These are phyloP conservation scores for Nudaria mundana DNA, from an alignment of 2,888 invertebrate genomes.

Conservation along the genomic window DNA sequence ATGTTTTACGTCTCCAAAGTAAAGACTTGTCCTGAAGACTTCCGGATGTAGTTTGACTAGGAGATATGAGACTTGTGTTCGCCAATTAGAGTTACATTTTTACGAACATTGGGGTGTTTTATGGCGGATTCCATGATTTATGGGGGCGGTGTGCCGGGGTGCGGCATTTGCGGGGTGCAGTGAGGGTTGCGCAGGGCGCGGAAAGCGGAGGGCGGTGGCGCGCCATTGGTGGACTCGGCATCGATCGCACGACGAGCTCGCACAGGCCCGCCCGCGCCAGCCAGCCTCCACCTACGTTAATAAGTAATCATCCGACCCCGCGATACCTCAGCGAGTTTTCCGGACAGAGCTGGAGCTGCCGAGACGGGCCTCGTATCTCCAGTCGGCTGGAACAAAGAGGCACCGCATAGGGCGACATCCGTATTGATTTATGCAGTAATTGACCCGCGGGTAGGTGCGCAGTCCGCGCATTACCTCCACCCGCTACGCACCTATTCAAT, in stretches of 20 bases:
- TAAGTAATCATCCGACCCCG: constrained; percentile 80
- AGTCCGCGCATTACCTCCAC: constrained; percentile 52
- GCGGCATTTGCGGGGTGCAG: constrained; percentile 56
- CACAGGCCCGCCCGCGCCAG: constrained; percentile 74
- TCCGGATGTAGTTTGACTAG: constrained; percentile 59
- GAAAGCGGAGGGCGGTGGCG: constrained; percentile 64
- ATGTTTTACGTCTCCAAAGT: constrained; percentile 66
- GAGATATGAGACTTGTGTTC: constrained; percentile 70
- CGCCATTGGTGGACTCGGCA: constrained; percentile 79
- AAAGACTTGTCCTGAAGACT: constrained; percentile 47
- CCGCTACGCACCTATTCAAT: constrained; percentile 57
- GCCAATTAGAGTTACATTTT: constrained; percentile 79
- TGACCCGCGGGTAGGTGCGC: constrained; percentile 71
- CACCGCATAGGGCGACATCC: constrained; percentile 67
- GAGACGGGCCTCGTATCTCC: constrained; percentile 73
- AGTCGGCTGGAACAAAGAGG: constrained; percentile 74
- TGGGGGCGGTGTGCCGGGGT: constrained; percentile 75
- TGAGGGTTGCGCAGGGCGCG: constrained; percentile 69
- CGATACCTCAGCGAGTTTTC: constrained; percentile 77
- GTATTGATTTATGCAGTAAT: constrained; percentile 75
- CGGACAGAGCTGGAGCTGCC: constrained; percentile 72
- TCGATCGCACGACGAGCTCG: constrained; percentile 76
- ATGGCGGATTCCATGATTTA: constrained; percentile 81
- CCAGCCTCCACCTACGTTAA: constrained; percentile 81
- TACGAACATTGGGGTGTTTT: constrained; percentile 79